Percentiles rank a stretch among this genome's conserved stretches.
These are phyloP conservation scores for Agrotis exclamationis DNA, from an alignment of 2,888 invertebrate species.

Conservation along the genomic window DNA sequence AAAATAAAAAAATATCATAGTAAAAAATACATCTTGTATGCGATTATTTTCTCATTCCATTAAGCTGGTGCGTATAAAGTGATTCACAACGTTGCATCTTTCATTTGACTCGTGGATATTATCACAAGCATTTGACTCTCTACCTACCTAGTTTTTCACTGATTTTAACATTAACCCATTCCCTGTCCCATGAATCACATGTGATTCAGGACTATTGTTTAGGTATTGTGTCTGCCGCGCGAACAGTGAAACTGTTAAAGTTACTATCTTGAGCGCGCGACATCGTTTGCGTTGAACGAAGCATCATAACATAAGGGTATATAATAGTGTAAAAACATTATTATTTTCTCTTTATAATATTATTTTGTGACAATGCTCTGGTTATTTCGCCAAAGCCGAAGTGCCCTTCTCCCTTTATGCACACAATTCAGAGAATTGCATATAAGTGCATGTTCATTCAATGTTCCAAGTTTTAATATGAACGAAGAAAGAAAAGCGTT, in stretches of 20 bases:
- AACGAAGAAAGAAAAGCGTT: constrained; percentile 24
- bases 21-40: background rate
- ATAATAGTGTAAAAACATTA: too few species aligned
- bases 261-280: too few species aligned
- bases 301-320: too few species aligned
- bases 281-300: too few species aligned
- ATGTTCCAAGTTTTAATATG: constrained; percentile 5
- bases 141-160: background rate
- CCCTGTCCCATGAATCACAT: too few species aligned
- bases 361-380: background rate
- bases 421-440: constrained; percentile 11
- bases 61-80: constrained; percentile 11
- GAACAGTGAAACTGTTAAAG: too few species aligned
- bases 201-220: too few species aligned
- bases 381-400: background rate
- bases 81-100: background rate
- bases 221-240: too few species aligned
- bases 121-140: background rate
- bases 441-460: background rate
- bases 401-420: background rate
- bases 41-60: too few species aligned
- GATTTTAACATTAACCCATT: too few species aligned
- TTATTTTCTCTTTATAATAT: too few species aligned
- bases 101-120: background rate
- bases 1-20: too few species aligned